Conservation (phyloP, 1,140 invertebrate species). For the Chlorops oryzae region DNA sequence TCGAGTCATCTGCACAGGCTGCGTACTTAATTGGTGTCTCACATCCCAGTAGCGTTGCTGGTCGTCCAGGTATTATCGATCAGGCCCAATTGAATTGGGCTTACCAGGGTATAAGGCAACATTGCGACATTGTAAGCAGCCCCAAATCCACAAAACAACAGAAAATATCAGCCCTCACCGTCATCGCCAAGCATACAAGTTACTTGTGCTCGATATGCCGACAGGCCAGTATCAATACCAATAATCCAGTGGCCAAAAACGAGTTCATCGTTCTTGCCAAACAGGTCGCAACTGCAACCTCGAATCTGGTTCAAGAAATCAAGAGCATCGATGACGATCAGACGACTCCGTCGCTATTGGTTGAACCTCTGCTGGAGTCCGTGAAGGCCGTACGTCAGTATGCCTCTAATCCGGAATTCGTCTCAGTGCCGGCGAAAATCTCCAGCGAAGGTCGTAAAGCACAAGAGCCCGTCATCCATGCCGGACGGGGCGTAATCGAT, state of each 20-base stretch:
- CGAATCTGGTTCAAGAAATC: constrained; percentile 89
- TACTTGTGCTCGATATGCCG: constrained; percentile 92
- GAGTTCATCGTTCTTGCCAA: constrained; percentile 97
- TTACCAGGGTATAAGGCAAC: constrained; percentile 79
- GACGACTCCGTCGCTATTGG: constrained; percentile 63
- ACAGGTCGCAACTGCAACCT: constrained; percentile 94
- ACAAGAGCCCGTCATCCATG: constrained; percentile 81
- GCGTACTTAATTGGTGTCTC: constrained; percentile 90
- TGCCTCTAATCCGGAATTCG: constrained; percentile 88
- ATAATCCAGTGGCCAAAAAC: constrained; percentile 87
- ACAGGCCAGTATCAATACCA: constrained; percentile 83
- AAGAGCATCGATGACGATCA: constrained; percentile 86
- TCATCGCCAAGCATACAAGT: constrained; percentile 94
- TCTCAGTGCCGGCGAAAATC: constrained; percentile 85
- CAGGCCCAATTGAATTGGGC: constrained; percentile 83
- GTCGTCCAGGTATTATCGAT: constrained; percentile 84
- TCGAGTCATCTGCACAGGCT: constrained; percentile 90
- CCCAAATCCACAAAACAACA: constrained; percentile 75
- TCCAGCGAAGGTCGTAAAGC: constrained; percentile 66
- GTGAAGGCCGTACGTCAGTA: constrained; percentile 91
- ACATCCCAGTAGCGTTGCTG: constrained; percentile 85
- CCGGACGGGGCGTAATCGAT: constrained; percentile 68
- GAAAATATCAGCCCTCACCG: constrained; percentile 84
- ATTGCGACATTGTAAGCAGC: constrained; percentile 75
- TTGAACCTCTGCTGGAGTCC: constrained; percentile 79